Percentiles rank a stretch among this genome's conserved stretches.
These are phyloP conservation scores for Platanista minor DNA, from an alignment of 2,113 vertebrate genomes.

Conservation along the genomic window DNA sequence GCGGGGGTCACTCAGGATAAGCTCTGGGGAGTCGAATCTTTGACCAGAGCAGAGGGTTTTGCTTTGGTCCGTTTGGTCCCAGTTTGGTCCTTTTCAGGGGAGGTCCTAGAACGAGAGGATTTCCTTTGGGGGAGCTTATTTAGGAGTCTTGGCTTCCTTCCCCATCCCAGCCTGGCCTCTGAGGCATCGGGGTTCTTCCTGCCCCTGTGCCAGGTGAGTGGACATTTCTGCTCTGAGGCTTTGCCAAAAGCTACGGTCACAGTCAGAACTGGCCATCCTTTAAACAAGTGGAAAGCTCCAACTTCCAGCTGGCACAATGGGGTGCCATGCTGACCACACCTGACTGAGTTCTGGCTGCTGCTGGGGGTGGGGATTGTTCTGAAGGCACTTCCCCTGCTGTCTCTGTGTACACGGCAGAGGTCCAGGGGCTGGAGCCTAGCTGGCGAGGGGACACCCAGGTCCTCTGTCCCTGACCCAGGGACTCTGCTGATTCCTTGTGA, in stretches of 20 bases:
- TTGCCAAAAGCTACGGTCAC: not conserved
- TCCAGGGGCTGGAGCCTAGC: not conserved
- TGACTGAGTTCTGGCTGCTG: not conserved
- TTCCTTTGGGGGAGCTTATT: not conserved
- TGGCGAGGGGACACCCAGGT: not conserved
- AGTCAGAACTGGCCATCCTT: not conserved
- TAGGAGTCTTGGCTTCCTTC: not conserved
- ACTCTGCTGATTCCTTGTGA: not conserved
- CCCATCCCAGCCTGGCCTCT: fast-evolving
- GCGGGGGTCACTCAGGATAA: not conserved
- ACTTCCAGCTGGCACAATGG: not conserved
- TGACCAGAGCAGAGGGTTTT: not conserved
- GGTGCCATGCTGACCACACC: not conserved
- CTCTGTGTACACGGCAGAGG: not conserved
- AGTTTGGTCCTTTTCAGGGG: not conserved
- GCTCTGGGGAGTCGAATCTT: not conserved
- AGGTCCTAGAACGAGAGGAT: too few species aligned
- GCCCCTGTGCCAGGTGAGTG: too few species aligned
- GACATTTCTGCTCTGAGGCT: not conserved
- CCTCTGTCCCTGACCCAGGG: not conserved
- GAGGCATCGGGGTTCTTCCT: not conserved
- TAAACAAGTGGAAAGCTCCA: not conserved
- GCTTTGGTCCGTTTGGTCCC: not conserved
- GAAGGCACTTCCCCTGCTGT: not conserved
- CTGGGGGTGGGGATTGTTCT: not conserved